A percentile compares a stretch with the other conserved stretches of the same genome.
Conservation (phyloP, 1,140 invertebrate genomes). For the Orussus abietinus region DNA sequence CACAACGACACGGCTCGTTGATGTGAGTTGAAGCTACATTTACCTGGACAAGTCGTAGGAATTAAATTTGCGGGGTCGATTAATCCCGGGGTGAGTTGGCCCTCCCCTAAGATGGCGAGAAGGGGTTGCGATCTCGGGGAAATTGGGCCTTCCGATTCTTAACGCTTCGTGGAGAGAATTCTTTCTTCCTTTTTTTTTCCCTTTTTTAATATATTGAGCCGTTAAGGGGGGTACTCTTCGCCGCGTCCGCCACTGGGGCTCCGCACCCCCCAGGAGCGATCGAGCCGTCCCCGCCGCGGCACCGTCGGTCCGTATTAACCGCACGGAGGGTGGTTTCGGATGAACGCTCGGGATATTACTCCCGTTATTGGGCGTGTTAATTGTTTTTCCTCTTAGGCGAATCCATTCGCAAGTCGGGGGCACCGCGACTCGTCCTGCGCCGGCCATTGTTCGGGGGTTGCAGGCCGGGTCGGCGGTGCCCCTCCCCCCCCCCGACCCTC, state of each 20-base stretch:
- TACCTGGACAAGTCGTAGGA: no score
- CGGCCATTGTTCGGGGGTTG: no score
- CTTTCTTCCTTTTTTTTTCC: no score
- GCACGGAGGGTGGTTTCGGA: conserved; percentile 24
- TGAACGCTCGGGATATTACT: conserved; percentile 32
- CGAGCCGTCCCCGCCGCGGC: conserved; percentile 7
- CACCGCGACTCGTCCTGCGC: no score
- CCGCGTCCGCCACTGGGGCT: no score
- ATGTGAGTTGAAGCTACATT: conserved; percentile 42
- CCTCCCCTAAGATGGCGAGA: not conserved
- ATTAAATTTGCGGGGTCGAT: conserved; percentile 11
- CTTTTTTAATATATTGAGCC: no score
- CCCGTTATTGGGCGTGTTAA: conserved; percentile 36
- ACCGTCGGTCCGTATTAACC: conserved; percentile 15
- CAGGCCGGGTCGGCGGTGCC: no score
- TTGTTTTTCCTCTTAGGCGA: conserved; percentile 29
- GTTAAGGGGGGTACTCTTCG: no score
- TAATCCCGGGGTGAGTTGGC: conserved; percentile 10
- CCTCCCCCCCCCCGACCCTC: conserved; percentile 1
- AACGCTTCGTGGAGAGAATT: no score
- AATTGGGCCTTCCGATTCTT: no score
- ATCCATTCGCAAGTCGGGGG: no score
- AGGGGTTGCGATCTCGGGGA: conserved; percentile 3
- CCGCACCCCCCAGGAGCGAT: conserved; percentile 14
- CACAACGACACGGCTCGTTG: conserved; percentile 38